A percentile compares a stretch with the other conserved stretches of the same genome.
phyloP scores from a whole-genome alignment of 2,797 vertebrate genomes.

The Pangasius djambal region DNA sequence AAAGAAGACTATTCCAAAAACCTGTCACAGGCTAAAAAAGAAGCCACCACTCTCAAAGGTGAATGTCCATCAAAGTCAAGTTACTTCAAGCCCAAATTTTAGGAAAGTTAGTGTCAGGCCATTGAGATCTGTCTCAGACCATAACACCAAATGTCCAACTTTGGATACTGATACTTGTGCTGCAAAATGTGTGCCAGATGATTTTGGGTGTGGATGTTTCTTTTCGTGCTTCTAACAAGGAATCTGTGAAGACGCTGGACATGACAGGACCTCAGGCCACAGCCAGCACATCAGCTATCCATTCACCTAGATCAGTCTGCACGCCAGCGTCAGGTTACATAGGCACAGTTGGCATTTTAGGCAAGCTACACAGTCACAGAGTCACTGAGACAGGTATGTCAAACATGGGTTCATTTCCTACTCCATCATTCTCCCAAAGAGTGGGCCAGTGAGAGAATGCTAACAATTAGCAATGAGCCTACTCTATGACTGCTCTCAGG shows the following conservation, averaged over 20 bases:
- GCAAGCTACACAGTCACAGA: slow-evolving; percentile 77
- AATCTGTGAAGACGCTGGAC: slow-evolving; percentile 38
- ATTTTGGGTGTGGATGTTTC: slow-evolving; percentile 28
- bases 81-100: slow-evolving; percentile 41
- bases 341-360: slow-evolving; percentile 83
- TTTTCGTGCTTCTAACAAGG: background rate
- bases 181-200: slow-evolving; percentile 28
- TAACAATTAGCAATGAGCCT: slow-evolving; percentile 23
- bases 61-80: slow-evolving; percentile 54
- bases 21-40: slow-evolving; percentile 64
- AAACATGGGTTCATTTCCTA: slow-evolving; percentile 58
- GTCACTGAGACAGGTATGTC: slow-evolving; percentile 72
- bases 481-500: slow-evolving; percentile 23
- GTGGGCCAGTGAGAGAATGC: slow-evolving; percentile 44
- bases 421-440: slow-evolving; percentile 53
- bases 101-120: slow-evolving; percentile 38
- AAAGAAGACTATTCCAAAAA: slow-evolving; percentile 63
- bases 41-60: slow-evolving; percentile 60
- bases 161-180: slow-evolving; percentile 37
- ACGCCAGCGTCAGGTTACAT: slow-evolving; percentile 75
- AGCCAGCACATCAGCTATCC: slow-evolving; percentile 59
- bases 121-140: slow-evolving; percentile 20
- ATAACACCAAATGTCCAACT: slow-evolving; percentile 41
- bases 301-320: slow-evolving; percentile 65
- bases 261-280: slow-evolving; percentile 56